Evolutionary conservation across 2,113 vertebrate species (phyloP).

Genomic region (Ibidorhyncha struthersii): DNA sequence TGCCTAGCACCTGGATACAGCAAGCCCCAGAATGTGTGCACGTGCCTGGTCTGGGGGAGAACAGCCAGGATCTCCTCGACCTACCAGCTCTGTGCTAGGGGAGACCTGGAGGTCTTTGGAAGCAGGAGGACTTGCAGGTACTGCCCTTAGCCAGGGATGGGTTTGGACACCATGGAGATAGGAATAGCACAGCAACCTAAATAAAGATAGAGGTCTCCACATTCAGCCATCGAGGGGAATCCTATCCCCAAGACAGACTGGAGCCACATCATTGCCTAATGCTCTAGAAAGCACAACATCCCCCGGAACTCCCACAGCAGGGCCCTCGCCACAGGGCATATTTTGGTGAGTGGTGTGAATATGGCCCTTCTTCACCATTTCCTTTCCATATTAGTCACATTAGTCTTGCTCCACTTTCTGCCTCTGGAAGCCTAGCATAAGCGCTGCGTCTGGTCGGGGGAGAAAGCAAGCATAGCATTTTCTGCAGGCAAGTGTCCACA

Average conservation of each 20-base stretch:
- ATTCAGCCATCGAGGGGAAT: not conserved
- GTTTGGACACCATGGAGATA: not conserved
- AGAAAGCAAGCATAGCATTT: constrained; percentile 58
- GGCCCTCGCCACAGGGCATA: not conserved
- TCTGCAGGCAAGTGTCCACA: constrained; percentile 42
- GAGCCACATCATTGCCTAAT: not conserved
- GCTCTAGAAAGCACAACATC: not conserved
- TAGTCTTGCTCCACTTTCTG: not conserved
- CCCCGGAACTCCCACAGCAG: not conserved
- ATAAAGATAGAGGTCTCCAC: not conserved
- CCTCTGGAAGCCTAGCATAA: not conserved
- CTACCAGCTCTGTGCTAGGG: not conserved
- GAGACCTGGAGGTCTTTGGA: not conserved
- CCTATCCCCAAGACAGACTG: not conserved
- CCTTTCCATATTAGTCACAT: not conserved
- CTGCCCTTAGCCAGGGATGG: not conserved
- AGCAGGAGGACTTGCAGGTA: not conserved
- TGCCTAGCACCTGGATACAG: not conserved
- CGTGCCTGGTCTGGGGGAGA: not conserved
- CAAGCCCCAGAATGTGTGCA: not conserved
- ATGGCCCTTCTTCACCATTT: not conserved
- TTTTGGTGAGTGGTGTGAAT: not conserved
- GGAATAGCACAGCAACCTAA: not conserved
- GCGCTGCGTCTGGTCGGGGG: not conserved
- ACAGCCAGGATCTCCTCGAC: rapidly evolving